These are phyloP conservation scores for Xiphophorus hellerii DNA, from an alignment of 2,113 vertebrate species.

Conservation along the genomic window DNA sequence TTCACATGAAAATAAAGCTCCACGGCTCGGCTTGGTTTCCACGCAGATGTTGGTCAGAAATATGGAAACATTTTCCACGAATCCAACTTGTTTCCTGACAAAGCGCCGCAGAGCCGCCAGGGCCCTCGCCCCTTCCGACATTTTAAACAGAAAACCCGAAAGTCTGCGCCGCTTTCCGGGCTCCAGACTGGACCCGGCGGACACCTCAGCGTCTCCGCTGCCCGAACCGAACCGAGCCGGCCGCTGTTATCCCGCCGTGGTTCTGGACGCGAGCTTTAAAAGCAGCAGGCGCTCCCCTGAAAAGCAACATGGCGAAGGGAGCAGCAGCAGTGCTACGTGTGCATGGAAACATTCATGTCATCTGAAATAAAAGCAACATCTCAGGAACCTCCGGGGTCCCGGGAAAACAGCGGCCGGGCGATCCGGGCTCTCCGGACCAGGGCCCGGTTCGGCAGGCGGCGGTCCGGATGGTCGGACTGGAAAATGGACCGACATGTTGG, in stretches of 20 bases:
- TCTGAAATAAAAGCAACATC: constrained; percentile 71
- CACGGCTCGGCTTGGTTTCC: constrained; percentile 59
- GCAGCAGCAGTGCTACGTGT: constrained; percentile 82
- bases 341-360: constrained; percentile 82
- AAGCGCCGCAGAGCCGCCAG: constrained; percentile 63
- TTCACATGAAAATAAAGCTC: constrained; percentile 85
- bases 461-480: constrained; percentile 37
- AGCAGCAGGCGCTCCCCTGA: constrained; percentile 62
- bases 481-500: constrained; percentile 31
- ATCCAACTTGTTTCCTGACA: constrained; percentile 74
- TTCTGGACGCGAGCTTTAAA: constrained; percentile 70
- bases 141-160: constrained; percentile 67
- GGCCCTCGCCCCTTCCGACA: constrained; percentile 83
- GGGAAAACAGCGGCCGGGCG: background rate
- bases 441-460: constrained; percentile 15
- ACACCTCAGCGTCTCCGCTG: constrained; percentile 49
- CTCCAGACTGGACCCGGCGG: constrained; percentile 7
- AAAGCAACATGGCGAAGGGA: constrained; percentile 90
- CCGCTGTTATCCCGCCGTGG: constrained; percentile 70
- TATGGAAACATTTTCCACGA: constrained; percentile 33
- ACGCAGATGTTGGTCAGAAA: constrained; percentile 4
- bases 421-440: constrained; percentile 2
- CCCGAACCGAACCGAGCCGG: constrained; percentile 38
- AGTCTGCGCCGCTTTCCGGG: constrained; percentile 40
- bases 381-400: constrained; percentile 44